A percentile compares a stretch with the other conserved stretches of the same genome.
Conservation (phyloP, 2,888 invertebrate species). For the Pristionchus exspectatus region DNA sequence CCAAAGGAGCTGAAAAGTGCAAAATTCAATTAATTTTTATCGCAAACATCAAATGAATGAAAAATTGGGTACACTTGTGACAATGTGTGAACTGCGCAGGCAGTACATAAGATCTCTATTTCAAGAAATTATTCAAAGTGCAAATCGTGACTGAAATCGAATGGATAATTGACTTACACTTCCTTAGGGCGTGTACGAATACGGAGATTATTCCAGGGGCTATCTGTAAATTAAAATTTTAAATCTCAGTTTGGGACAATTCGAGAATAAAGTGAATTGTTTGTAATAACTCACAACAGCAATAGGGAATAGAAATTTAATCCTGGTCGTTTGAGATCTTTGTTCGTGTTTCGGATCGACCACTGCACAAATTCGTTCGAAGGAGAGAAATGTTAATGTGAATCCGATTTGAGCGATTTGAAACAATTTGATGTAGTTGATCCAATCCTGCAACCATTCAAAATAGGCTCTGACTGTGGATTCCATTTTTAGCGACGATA, state of each 20-base stretch:
- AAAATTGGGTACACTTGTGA: too few relatives aligned
- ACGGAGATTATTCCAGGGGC: constrained; percentile 6
- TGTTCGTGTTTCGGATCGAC: constrained; percentile 25
- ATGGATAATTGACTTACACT: neutral
- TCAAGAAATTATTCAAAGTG: neutral
- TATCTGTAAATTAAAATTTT: neutral
- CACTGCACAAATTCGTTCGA: constrained; percentile 23
- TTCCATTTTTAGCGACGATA: neutral
- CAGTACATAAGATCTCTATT: neutral
- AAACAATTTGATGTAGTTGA: constrained; percentile 27
- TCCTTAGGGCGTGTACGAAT: neutral
- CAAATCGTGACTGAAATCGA: neutral
- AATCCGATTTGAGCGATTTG: constrained; percentile 40
- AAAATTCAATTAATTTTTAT: neutral
- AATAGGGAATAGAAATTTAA: neutral
- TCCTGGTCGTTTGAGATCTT: neutral
- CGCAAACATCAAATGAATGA: neutral
- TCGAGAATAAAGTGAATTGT: neutral
- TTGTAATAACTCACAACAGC: neutral
- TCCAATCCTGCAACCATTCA: neutral
- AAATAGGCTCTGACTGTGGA: too few relatives aligned
- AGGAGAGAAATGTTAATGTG: constrained; percentile 17
- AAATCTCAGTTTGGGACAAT: neutral
- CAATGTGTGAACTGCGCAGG: too few relatives aligned
- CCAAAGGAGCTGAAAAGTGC: neutral